Base-by-base conservation (phyloP, 1,140 invertebrate species). In the Neelides sp. region DNA sequence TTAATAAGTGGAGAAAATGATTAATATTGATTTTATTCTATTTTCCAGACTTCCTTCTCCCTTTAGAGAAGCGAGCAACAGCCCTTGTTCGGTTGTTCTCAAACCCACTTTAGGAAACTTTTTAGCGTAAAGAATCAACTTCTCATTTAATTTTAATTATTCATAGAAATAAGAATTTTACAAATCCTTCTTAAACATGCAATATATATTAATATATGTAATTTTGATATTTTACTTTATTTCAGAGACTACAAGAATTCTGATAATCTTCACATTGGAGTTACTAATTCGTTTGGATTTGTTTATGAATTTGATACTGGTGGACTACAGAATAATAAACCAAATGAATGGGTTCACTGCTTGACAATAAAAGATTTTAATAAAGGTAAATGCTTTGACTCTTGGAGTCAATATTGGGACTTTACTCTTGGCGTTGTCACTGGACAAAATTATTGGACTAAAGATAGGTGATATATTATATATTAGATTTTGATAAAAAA, bases 41-140 rank as follows among this genome's bases (percentile, higher is more conserved):
- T 36, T 64, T 74, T 68, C 52, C 65, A 79, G 78, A 64, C 68
- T 86, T 55, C 82, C 82, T 48, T 84, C 80, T 71, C 83, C 83
- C 24, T 84, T 86, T 67, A 75, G 78, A 30, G 72, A 78, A 65
- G 82, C 82, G 37, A 75, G 74, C 44, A 78, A 82, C 60, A 73
- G 78, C 67, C 77, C 79, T 43, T 80, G 79, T 62, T 73, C 79
- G 17, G 74, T 87, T 56, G 74, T 85, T 12, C 78, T 87, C 59
- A 82, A 81, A 66, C 83, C 84, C 46, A 85, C 84, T 12, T 72
- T 73, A 55, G 83, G 83, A 41, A 80, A 84, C 71, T 87, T 87
- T 69, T 69, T 86, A 47, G 80, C 83, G 83, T 85, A 73, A 76
- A 72, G 66, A 47, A 55, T 58, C 20, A 26, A 17, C n/a, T 28